Base-by-base conservation (phyloP, 2,113 vertebrate species). In the Cyphomyrus plagiostoma region DNA sequence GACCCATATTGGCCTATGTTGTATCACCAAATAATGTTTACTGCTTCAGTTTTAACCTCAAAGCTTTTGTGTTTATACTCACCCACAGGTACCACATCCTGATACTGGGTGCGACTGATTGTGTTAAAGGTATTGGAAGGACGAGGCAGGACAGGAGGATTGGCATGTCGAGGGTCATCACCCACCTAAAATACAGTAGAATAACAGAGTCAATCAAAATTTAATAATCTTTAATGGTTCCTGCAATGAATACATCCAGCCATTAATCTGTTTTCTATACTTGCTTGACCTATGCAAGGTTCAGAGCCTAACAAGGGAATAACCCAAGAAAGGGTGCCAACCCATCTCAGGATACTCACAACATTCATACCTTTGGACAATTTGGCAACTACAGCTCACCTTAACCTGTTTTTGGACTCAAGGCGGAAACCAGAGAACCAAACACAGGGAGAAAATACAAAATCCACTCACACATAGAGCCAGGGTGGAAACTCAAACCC, bases 1-100 rank as follows among this genome's bases (percentile, higher is more conserved):
- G 23, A 48, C 82, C 82, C 82, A 45, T 84, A 82, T 82, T 45
- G 35, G 19, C 3, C 35, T 82, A 45, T 45, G 30, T 82, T 82
- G 15, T 82, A 39, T 82, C 35, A 39, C 77, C 77, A 82, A 45
- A 82, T 82, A 48, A 46, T 23, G 23, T 84, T 46, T 46, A 84
- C 23, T 84, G 82, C 39, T 46, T 10, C 39, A 84, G 82, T 84
- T 80, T 80, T 42, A 42, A 80, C 30, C 35, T 80, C 35, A 80
- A 19, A 80, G 35, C 17, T 39, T 80, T 80, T 5, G 35, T 80
- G 74, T 42, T 17, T 42, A 42, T 17, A 97, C 98, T 2, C 95
- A 99, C 98, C 98, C 92, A 99, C 97, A 90, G 98, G 98, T 87
- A 99, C 97, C 95, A 97, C 93, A 13, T 99, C 98, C 89, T 98